Conservation (phyloP, 1,140 invertebrate species). For the Brachystomella parvula region DNA sequence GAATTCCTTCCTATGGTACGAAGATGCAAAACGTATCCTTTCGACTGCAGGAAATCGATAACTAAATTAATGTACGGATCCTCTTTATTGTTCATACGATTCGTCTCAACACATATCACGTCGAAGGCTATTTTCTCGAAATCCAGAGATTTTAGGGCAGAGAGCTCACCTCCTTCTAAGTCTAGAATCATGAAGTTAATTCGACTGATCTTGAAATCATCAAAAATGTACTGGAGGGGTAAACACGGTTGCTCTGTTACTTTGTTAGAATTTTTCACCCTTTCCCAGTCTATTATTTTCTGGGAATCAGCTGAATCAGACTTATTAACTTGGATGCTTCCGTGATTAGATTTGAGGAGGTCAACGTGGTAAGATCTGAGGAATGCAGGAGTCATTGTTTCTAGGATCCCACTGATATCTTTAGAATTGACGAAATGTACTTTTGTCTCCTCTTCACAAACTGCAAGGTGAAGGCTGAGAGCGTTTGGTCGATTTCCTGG, state of each 20-base stretch:
- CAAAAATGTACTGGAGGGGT: not conserved
- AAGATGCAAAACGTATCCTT: not conserved
- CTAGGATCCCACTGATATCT: not conserved
- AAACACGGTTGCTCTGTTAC: not conserved
- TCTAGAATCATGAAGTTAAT: slow-evolving; percentile 9
- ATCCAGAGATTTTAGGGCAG: not conserved
- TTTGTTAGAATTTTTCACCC: not conserved
- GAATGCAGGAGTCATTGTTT: not conserved
- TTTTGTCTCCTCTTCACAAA: not conserved
- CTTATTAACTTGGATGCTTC: no score
- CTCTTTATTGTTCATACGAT: not conserved
- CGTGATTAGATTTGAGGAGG: not conserved
- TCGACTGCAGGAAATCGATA: not conserved
- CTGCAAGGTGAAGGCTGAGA: not conserved
- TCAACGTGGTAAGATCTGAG: not conserved
- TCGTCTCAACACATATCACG: slow-evolving; percentile 4
- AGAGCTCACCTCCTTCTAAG: not conserved
- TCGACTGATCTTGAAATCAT: not conserved
- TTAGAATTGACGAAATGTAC: not conserved
- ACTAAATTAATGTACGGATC: not conserved
- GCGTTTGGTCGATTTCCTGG: slow-evolving; percentile 2
- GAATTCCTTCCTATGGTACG: not conserved
- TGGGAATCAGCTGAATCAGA: no score
- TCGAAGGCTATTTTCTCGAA: slow-evolving; percentile 5
- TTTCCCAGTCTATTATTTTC: slow-evolving; percentile 6